Conservation (phyloP, 2,888 invertebrate genomes). For the Apotomis betuletana region DNA sequence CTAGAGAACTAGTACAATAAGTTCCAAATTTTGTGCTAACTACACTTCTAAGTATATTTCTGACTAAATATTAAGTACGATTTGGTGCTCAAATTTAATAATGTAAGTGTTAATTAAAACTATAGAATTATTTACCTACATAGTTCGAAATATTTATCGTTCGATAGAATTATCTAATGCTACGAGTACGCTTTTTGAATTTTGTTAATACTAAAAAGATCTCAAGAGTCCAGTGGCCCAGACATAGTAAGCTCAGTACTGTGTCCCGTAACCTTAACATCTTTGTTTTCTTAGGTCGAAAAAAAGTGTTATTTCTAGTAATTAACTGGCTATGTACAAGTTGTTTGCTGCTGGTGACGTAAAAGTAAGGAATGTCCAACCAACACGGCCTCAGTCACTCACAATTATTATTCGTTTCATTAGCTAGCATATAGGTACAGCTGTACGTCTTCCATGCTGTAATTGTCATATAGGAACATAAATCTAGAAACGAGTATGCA, state of each 20-base stretch:
- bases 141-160: slow-evolving; percentile 69
- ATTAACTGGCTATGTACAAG: no score
- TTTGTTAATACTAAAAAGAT: slow-evolving; percentile 51
- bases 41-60: slow-evolving; percentile 66
- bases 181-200: slow-evolving; percentile 52
- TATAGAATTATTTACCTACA: slow-evolving; percentile 79
- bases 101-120: slow-evolving; percentile 77
- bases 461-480: no score
- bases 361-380: no score
- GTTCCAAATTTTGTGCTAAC: slow-evolving; percentile 65
- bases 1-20: slow-evolving; percentile 60
- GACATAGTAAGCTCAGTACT: neutral
- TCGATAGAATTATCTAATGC: slow-evolving; percentile 63
- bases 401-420: no score
- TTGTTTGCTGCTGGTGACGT: no score
- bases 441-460: no score
- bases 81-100: slow-evolving; percentile 82
- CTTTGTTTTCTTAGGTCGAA: slow-evolving; percentile 6
- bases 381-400: no score
- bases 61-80: slow-evolving; percentile 83
- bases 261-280: neutral
- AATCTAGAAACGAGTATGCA: no score
- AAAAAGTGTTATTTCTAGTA: neutral
- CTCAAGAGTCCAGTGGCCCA: slow-evolving; percentile 41
- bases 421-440: no score